Evolutionary conservation across 2,113 vertebrate species (phyloP).

Genomic region (Cavia porcellus): DNA sequence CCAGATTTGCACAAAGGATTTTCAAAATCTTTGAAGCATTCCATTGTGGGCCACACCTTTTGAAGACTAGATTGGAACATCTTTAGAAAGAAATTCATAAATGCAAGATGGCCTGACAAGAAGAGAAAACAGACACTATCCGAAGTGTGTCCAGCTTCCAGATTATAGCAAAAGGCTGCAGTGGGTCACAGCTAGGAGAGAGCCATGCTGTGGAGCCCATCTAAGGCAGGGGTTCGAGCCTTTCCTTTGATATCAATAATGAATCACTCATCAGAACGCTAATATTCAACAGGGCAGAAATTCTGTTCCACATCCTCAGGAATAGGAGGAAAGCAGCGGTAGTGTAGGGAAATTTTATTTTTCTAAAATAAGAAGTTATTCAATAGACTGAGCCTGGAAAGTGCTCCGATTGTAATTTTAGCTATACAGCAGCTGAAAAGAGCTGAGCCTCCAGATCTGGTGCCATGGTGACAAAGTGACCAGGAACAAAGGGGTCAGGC

Average conservation of each 20-base stretch:
- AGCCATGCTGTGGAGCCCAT: neutral
- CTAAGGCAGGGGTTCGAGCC: neutral
- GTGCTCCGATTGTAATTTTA: neutral
- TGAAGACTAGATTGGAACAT: conserved; percentile 81
- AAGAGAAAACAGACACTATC: conserved; percentile 66
- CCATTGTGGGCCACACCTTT: conserved; percentile 59
- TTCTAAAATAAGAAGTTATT: neutral
- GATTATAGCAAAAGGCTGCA: accelerated
- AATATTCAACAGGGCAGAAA: neutral
- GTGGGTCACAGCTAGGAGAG: neutral
- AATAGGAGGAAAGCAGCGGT: neutral
- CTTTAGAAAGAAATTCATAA: conserved; percentile 76
- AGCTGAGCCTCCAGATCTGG: neutral
- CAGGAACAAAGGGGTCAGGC: neutral
- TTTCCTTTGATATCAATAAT: neutral
- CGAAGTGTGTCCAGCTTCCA: conserved; percentile 8
- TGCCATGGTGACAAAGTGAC: neutral
- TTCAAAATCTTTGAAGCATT: conserved; percentile 78
- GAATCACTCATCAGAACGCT: neutral
- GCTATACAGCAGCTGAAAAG: neutral
- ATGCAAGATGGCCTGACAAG: conserved; percentile 71
- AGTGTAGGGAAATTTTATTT: neutral
- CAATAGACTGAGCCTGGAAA: neutral
- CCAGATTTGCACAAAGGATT: conserved; percentile 76
- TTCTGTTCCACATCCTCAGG: neutral